phyloP scores from a whole-genome alignment of 1,140 invertebrate species.

The Parasteatoda tepidariorum region DNA sequence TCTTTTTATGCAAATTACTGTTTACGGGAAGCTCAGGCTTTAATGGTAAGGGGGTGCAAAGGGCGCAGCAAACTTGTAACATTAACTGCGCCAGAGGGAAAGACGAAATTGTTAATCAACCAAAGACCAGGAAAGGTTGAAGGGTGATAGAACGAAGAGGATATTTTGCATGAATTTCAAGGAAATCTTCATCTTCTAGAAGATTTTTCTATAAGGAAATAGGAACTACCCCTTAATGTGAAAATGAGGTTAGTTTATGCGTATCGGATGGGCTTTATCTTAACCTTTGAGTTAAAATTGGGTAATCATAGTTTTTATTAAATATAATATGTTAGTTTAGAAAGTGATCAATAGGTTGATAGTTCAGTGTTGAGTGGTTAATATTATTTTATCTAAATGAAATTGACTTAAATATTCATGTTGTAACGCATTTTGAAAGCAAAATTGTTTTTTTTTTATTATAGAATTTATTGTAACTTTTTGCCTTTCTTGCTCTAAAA shows the following conservation, averaged over 20 bases:
- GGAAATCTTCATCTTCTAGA: background rate
- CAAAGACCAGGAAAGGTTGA: background rate
- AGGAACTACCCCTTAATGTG: constrained; percentile 34
- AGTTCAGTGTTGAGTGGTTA: too few species aligned
- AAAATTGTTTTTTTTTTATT: too few species aligned
- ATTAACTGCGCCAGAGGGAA: constrained; percentile 18
- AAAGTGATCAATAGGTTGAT: too few species aligned
- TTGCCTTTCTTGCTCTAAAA: too few species aligned
- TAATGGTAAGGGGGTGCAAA: background rate
- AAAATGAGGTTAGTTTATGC: constrained; percentile 29
- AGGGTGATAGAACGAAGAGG: background rate
- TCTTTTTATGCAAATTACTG: constrained; percentile 43
- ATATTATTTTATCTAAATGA: too few species aligned
- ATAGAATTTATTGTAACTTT: too few species aligned
- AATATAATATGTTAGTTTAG: too few species aligned
- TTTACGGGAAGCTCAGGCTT: constrained; percentile 11
- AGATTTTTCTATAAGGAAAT: constrained; percentile 4
- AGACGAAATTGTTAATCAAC: constrained; percentile 46
- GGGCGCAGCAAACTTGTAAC: constrained; percentile 2
- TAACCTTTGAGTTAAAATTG: background rate
- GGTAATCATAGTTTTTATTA: too few species aligned
- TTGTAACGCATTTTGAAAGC: too few species aligned
- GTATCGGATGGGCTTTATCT: background rate
- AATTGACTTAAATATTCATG: too few species aligned
- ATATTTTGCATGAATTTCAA: constrained; percentile 38